These are phyloP conservation scores for Zaprionus gabonicus DNA, from an alignment of 1,140 invertebrate genomes.

Conservation along the genomic window DNA sequence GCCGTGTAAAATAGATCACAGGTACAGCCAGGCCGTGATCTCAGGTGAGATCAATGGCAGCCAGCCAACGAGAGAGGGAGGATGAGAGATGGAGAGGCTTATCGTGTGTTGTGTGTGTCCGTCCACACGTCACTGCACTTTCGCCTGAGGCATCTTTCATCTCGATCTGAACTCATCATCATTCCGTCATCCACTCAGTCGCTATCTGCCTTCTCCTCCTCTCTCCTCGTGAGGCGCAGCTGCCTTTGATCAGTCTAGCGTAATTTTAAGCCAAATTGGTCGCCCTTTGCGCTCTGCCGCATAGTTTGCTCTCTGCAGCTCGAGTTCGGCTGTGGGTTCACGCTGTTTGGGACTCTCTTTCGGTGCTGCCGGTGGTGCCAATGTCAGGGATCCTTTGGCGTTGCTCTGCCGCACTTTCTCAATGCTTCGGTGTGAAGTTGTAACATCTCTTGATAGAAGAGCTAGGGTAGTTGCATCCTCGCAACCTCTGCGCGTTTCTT, in stretches of 20 bases:
- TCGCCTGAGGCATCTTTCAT: conserved; percentile 42
- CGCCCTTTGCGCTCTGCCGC: conserved; percentile 45
- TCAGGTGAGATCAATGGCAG: conserved; percentile 82
- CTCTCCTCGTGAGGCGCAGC: conserved; percentile 47
- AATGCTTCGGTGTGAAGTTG: conserved; percentile 80
- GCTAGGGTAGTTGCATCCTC: conserved; percentile 17
- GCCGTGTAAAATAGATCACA: conserved; percentile 77
- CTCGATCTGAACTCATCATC: conserved; percentile 3
- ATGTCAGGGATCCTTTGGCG: conserved; percentile 70
- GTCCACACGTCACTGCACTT: conserved; percentile 80
- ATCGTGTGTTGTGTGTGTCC: conserved; percentile 46
- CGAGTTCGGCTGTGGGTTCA: conserved; percentile 31
- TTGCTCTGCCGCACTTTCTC: conserved; percentile 68
- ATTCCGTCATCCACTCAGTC: conserved; percentile 31
- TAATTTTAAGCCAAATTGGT: conserved; percentile 83
- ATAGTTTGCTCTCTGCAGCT: conserved; percentile 1
- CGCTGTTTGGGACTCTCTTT: conserved; percentile 12
- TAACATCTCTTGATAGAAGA: conserved; percentile 59
- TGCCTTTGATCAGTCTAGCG: conserved; percentile 82
- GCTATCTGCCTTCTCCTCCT: conserved; percentile 29
- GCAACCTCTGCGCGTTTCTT: background rate
- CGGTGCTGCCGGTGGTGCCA: conserved; percentile 52
- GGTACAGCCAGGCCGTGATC: conserved; percentile 44
- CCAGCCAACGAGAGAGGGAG: conserved; percentile 41
- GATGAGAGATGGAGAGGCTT: conserved; percentile 59